Evolutionary conservation across 2,113 vertebrate species (phyloP).

Genomic region (Notothenia rossii): DNA sequence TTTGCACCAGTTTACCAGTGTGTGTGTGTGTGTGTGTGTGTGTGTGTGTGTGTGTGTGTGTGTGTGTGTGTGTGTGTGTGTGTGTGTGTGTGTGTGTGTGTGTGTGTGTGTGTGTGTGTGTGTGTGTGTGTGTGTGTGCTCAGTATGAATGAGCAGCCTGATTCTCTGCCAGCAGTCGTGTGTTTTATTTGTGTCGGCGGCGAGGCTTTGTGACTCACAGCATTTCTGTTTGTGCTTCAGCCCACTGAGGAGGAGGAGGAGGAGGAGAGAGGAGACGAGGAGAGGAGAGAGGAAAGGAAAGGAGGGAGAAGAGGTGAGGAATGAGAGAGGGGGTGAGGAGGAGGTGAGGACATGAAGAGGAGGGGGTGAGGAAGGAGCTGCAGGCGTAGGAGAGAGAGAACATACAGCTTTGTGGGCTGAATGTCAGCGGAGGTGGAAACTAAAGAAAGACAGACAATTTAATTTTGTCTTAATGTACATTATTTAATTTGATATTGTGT

Average conservation of each 20-base stretch:
- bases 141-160: constrained; percentile 27
- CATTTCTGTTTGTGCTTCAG: constrained; percentile 13
- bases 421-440: constrained; percentile 36
- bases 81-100: constrained; percentile 8
- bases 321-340: not conserved
- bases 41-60: constrained; percentile 6
- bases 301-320: not conserved
- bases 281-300: not conserved
- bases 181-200: constrained; percentile 40
- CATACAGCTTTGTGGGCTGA: constrained; percentile 49
- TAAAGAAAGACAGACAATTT: no score
- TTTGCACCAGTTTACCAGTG: not conserved
- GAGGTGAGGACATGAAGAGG: not conserved
- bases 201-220: constrained; percentile 55
- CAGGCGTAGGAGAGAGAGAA: not conserved
- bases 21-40: not conserved
- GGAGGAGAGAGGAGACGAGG: no score
- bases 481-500: no score
- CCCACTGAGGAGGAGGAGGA: constrained; percentile 31
- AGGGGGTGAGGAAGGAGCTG: not conserved
- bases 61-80: constrained; percentile 6
- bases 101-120: constrained; percentile 2
- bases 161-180: constrained; percentile 26
- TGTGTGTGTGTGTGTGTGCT: not conserved
- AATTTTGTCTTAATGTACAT: no score